Base-by-base conservation (phyloP, 2,888 invertebrate genomes). In the Lasioglossum malachurum region DNA sequence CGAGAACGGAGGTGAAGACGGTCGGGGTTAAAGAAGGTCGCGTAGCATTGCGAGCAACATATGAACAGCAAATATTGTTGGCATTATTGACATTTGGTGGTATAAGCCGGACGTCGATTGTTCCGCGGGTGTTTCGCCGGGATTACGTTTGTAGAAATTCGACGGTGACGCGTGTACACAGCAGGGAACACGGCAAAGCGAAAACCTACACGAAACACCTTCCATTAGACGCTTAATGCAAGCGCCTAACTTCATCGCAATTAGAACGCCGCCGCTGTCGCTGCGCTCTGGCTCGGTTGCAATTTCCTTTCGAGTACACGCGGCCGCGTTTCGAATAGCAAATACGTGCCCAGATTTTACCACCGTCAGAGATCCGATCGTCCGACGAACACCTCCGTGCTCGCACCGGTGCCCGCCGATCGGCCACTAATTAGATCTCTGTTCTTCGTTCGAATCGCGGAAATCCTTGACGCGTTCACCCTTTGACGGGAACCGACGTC, bases 161-260 rank as follows among this genome's bases (percentile, higher is more conserved):
- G 57, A 35, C 27, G 23, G 64, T 38, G 76, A 64, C 64, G 67
- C 71, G 64, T 73, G 83, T 82, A 69, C 72, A 71, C 75, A 57
- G 38, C 38, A 23, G 46, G 41, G 23, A 64, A 71, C 73, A 83
- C 46, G 41, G 75, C 82, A 86, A 86, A 75, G 80, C 60, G 86
- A 80, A 86, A 86, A 84, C 81, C 67, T 80, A 75, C 49, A 74
- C 82, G 81, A 88, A 89, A 90, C 90, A 89, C 80, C 74, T 89
- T 90, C 87, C 84, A 87, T 89, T 86, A 87, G 83, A 82, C 87
- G 85, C 89, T 90, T 89, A 90, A 90, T 85, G 88, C 87, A 83
- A 81, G 83, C 90, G 86, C 83, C 89, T 89, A 89, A 90, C 87
- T 90, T 89, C 79, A 84, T 86, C 80, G 85, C 89, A 90, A 90